These are phyloP conservation scores for Amblyornis subalaris DNA, from an alignment of 2,113 vertebrate species.

Conservation along the genomic window DNA sequence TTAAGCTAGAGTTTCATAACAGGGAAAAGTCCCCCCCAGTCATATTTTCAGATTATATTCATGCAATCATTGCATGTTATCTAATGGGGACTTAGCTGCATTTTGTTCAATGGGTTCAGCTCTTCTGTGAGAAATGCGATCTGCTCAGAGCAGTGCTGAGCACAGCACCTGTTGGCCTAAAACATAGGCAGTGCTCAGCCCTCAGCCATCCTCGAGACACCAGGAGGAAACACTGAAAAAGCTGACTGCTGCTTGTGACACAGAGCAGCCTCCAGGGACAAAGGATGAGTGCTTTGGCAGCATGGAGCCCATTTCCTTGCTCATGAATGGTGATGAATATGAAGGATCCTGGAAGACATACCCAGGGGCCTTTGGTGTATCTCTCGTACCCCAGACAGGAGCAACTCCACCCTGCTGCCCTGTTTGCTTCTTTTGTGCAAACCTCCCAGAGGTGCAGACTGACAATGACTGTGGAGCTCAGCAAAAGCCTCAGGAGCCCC, in stretches of 20 bases:
- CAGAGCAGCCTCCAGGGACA: neutral
- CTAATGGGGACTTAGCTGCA: neutral
- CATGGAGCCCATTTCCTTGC: rapidly evolving
- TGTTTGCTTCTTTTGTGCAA: neutral
- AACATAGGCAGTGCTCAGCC: neutral
- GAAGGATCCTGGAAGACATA: neutral
- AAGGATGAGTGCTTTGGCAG: neutral
- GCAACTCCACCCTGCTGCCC: neutral
- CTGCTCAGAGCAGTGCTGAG: neutral
- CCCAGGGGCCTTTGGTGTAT: neutral
- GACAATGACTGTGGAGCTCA: neutral
- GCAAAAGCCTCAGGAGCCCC: neutral
- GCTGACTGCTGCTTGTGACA: neutral
- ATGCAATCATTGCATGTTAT: neutral
- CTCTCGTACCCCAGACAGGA: neutral
- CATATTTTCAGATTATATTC: neutral
- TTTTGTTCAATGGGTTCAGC: neutral
- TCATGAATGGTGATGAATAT: neutral
- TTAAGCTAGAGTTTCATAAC: neutral
- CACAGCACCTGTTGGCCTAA: neutral
- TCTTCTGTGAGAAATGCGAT: neutral
- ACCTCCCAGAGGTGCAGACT: neutral
- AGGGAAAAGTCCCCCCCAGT: neutral
- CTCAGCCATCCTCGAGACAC: neutral
- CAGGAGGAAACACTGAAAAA: neutral